phyloP scores from a whole-genome alignment of 2,797 vertebrate species.

The Neosalanx taihuensis region DNA sequence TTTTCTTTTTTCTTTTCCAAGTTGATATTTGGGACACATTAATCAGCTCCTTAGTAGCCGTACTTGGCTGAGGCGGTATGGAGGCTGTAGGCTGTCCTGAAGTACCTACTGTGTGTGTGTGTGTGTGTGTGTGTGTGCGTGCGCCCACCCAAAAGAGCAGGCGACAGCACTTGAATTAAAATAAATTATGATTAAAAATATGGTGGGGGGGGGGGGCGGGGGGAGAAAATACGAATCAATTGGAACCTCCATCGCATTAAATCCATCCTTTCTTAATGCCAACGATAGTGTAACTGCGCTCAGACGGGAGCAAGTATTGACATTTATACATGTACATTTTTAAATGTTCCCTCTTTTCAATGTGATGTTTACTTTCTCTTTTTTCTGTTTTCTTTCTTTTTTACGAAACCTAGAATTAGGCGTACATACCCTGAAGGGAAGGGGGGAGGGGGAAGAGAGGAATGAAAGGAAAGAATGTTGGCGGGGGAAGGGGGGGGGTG shows the following conservation, averaged over 20 bases:
- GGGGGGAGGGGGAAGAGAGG: neutral
- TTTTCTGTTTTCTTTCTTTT: slow-evolving; percentile 42
- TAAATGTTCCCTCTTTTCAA: slow-evolving; percentile 74
- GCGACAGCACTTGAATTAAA: slow-evolving; percentile 31
- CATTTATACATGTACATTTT: slow-evolving; percentile 69
- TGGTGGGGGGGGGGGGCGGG: too few relatives aligned
- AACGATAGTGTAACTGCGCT: slow-evolving; percentile 67
- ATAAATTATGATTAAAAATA: slow-evolving; percentile 7
- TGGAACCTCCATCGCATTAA: slow-evolving; percentile 37
- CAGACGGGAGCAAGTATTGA: slow-evolving; percentile 66
- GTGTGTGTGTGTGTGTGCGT: slow-evolving; percentile 49
- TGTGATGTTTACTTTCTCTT: slow-evolving; percentile 53
- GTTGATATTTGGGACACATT: slow-evolving; percentile 63
- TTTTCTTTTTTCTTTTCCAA: slow-evolving; percentile 38
- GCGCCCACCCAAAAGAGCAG: slow-evolving; percentile 33
- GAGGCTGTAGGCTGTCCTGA: slow-evolving; percentile 41
- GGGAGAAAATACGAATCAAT: slow-evolving; percentile 3
- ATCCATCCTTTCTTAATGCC: slow-evolving; percentile 66
- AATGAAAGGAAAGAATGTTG: neutral
- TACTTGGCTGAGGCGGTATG: slow-evolving; percentile 41
- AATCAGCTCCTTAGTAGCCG: slow-evolving; percentile 35
- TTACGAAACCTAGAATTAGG: slow-evolving; percentile 51
- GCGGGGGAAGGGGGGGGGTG: too few relatives aligned
- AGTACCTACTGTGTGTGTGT: slow-evolving; percentile 38
- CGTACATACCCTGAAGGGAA: slow-evolving; percentile 22